A percentile compares a stretch with the other conserved stretches of the same genome.
These are phyloP conservation scores for Cotesia chilonis DNA, from an alignment of 1,140 invertebrate genomes.

Conservation along the genomic window DNA sequence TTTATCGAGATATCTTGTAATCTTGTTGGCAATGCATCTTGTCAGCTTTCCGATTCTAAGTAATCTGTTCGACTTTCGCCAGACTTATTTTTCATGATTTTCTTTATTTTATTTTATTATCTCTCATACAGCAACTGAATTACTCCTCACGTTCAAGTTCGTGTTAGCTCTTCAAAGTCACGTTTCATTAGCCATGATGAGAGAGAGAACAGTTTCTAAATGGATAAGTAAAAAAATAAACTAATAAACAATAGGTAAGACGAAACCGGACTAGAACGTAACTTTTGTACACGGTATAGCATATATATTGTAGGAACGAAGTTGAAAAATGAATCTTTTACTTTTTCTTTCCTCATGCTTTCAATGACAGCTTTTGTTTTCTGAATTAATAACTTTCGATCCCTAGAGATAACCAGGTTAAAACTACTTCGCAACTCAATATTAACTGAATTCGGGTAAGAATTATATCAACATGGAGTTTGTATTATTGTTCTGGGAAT, in stretches of 20 bases:
- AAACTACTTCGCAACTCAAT: conserved; percentile 32
- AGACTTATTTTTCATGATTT: conserved; percentile 26
- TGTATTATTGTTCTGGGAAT: conserved; percentile 37
- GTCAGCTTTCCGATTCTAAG: conserved; percentile 18
- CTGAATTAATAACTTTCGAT: conserved; percentile 31
- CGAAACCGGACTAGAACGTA: not conserved
- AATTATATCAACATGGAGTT: conserved; percentile 36
- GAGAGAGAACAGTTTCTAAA: conserved; percentile 17
- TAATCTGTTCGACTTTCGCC: conserved; percentile 35
- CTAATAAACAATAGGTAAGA: not conserved
- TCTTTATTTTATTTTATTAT: conserved; percentile 8
- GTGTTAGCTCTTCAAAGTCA: conserved; percentile 7
- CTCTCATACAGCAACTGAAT: not conserved
- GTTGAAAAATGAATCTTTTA: too few species aligned
- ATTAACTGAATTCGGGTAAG: conserved; percentile 5
- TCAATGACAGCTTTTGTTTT: not conserved
- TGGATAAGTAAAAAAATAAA: conserved; percentile 24
- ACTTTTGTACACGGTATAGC: not conserved
- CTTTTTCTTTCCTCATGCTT: not conserved
- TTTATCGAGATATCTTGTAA: conserved; percentile 31
- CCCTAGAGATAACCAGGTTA: conserved; percentile 19
- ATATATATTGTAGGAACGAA: too few species aligned
- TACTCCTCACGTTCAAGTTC: conserved; percentile 28
- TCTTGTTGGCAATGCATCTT: conserved; percentile 26
- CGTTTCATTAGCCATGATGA: conserved; percentile 28